Evolutionary conservation across 1,140 invertebrate genomes (phyloP).

Genomic region (Capitella teleta): DNA sequence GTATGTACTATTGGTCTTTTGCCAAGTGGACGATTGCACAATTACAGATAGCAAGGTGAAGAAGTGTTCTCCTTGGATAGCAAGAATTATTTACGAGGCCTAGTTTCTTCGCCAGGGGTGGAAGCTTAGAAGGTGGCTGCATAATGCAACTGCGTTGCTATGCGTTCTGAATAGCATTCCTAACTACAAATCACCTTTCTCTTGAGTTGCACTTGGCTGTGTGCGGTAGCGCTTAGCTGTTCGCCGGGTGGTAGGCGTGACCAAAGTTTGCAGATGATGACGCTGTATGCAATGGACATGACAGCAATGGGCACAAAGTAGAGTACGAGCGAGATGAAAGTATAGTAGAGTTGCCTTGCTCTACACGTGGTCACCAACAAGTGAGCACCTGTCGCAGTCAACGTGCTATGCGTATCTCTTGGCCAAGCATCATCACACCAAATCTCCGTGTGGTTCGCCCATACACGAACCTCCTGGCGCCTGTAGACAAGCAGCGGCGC

Average conservation of each 20-base stretch:
- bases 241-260: conserved; percentile 1
- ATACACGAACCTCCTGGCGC: conserved; percentile 17
- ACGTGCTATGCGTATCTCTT: not conserved
- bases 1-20: no score
- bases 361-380: not conserved
- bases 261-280: conserved; percentile 36
- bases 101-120: no score
- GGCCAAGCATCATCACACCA: conserved; percentile 37
- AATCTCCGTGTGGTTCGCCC: conserved; percentile 32
- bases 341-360: conserved; percentile 38
- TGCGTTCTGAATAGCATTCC: not conserved
- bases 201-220: conserved; percentile 3
- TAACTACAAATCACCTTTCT: conserved; percentile 1
- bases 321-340: conserved; percentile 40
- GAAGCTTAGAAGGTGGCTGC: not conserved
- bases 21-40: no score
- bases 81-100: no score
- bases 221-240: not conserved
- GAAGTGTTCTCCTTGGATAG: no score
- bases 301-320: conserved; percentile 45
- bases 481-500: conserved; percentile 36
- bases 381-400: not conserved
- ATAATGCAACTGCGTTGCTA: not conserved
- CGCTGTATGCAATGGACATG: conserved; percentile 43
- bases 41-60: no score